Base-by-base conservation (phyloP, 2,797 vertebrate genomes). In the Premnoplex brunnescens region DNA sequence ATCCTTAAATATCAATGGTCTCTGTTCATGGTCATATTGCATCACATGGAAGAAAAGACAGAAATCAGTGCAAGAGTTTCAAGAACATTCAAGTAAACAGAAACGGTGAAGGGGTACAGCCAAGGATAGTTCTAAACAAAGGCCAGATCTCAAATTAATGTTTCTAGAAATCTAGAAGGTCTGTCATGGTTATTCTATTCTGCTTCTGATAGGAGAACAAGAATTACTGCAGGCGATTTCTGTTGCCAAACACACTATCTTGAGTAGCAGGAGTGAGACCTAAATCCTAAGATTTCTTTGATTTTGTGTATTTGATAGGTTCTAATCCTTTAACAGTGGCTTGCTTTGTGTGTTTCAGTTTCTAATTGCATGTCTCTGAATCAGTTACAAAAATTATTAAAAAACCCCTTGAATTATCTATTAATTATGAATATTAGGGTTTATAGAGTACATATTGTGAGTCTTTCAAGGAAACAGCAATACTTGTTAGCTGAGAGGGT, bases 141-240 rank as follows among this genome's bases (percentile, higher is more conserved):
- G 88, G 66, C 83, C 43, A 55, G 43, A 44, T n/a, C 23, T 73
- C 4, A 6, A 82, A 90, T 91, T 72, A 81, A 89, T 81, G 41
- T 72, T 86, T 43, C 43, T 55, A 16, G 36, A 34, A 64, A 55
- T 67, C 39, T 37, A 92, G 66, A 76, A 34, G 20, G 16, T 1
- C 63, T 88, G 77, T 90, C 90, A 74, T 43, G 49, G 14, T 94
- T 87, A 85, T 91, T 87, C 32, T 43, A 16, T 90, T 84, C 48
- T 81, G 23, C 28, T 63, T 90, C 55, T 79, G 19, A 79, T 36
- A 79, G 34, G 88, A 75, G 26, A 72, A 30, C 19, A 79, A 89
- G 67, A 90, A 90, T 81, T 93, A 75, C 37, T 76, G 69, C 20
- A 3, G 67, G 18, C 17, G 43, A 36, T 87, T 86, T 81, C 48